Base-by-base conservation (phyloP, 35 echinoderm and acorn worm species). In the Diadema setosum region DNA sequence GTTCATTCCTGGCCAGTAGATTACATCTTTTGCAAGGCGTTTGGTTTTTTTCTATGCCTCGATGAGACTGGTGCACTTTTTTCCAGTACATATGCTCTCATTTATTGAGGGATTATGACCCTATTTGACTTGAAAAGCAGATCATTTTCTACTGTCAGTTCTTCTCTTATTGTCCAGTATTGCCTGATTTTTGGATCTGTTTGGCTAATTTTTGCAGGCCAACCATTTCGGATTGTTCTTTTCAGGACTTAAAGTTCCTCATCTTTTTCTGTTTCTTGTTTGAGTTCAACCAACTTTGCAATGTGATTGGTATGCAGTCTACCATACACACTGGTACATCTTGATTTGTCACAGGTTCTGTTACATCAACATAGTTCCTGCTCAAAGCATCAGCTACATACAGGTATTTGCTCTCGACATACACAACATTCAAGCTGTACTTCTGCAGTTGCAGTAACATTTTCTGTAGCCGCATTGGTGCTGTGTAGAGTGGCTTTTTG, bases 1-100 rank as follows among this genome's bases (percentile, higher is more conserved):
- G 40, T n/a, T n/a, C 78, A 90, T 90, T 25, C 88, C 59, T 70
- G 80, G 78, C 86, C 86, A 94, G 64, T 82, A 93, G 1, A 93
- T 35, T 0, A 88, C 30, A 61, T 88, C 85, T 83, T 78, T 75
- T 21, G 86, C 93, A 20, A 85, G 40, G 27, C 27, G 18, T 48
- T 65, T 80, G 56, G 82, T 83, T 75, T 89, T 5, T 90, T 41
- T 70, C 65, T 5, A 86, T 40, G 8, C 84, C 83, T 87, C 87
- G 88, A 60, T 94, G 93, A n/a, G 17, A 23, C 52, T 81, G 46
- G 73, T 94, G 92, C 0, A 94, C 17, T 85, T 89, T 89, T 45
- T 73, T 93, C 18, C 0, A 89, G 60, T 17, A 20, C 31, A 40
- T 55, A 88, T 35, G 23, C 2, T 65, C 42, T 42, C 83, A 86